phyloP scores from a whole-genome alignment of 2,888 invertebrate species.

The Spisula solida region DNA sequence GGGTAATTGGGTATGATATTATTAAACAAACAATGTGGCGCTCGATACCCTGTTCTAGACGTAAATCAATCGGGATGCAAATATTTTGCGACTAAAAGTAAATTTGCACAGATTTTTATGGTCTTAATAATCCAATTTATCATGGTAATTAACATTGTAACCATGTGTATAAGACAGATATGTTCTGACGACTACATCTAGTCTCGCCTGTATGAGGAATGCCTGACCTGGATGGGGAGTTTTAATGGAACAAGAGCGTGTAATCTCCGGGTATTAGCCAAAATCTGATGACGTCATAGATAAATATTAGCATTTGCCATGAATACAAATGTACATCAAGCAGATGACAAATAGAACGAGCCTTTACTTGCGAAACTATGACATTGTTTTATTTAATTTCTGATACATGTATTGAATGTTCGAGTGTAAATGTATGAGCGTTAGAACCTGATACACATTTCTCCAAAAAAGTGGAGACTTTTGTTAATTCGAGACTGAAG shows the following conservation, averaged over 20 bases:
- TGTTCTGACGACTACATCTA: slow-evolving; percentile 32
- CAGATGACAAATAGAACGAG: neutral
- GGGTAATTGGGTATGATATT: slow-evolving; percentile 36
- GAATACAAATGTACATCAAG: neutral
- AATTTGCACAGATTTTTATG: slow-evolving; percentile 47
- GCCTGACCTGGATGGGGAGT: neutral
- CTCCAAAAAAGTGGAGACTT: too few relatives aligned
- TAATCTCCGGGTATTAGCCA: neutral
- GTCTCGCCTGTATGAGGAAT: neutral
- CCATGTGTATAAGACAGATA: slow-evolving; percentile 45
- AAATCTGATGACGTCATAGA: neutral
- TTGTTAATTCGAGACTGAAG: too few relatives aligned
- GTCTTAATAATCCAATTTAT: slow-evolving; percentile 46
- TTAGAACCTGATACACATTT: too few relatives aligned
- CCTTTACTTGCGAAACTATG: neutral
- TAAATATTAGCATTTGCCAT: neutral
- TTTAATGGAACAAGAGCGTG: neutral
- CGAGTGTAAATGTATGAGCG: too few relatives aligned
- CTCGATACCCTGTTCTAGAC: slow-evolving; percentile 20
- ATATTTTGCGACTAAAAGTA: slow-evolving; percentile 36
- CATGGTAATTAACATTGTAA: slow-evolving; percentile 40
- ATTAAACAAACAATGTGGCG: slow-evolving; percentile 37
- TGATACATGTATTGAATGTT: neutral
- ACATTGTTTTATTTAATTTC: neutral
- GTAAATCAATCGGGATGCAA: slow-evolving; percentile 41